Evolutionary conservation across 2,113 vertebrate genomes (phyloP), one percentile per base, ranked within the genome.

Genomic region (Chaetops frenatus): DNA sequence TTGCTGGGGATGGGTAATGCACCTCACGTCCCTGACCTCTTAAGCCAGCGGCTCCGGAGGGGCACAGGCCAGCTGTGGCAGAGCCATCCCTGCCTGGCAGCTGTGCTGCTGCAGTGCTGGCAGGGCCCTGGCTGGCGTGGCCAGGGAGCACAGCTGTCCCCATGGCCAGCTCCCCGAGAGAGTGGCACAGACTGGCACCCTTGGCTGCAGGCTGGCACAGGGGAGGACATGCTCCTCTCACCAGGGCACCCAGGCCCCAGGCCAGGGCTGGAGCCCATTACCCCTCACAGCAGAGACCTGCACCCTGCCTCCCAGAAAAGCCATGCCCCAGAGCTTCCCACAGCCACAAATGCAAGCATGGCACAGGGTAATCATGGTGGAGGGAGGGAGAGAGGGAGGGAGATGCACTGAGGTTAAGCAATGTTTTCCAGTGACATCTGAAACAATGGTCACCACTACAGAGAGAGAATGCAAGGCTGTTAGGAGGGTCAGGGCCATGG

Each of bases 91-190:
- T 6, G 57, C 45, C 42, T 45, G 86, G 40, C 57, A 86, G 81
- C 86, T 66, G 71, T 53, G 86, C 67, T 2, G 18, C 33, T 42
- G 27, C 2, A 0, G 31, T 8, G 38, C 38, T 38, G 76, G 38
- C 1, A 0, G 31, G 53, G 77, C 8, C 0, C 11, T 54, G 86
- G 56, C 79, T 4, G 58, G 58, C 0, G 0, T 67, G 76, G 87
- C 50, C 57, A 0, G 1, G 35, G 36, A 3, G 0, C 50, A 77
- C 47, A 9, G 54, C 45, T 71, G 81, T 76, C 74, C 79, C 79
- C 2, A 0, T 21, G 47, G 42, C 33, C 1, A 0, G 50, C 72
- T 48, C 22, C 60, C 87, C 21, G 0, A 18, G 51, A 3, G 0
- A 10, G 61, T 54, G 91, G 47, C 56, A 9, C 78, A 66, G n/a